Percentiles rank a stretch among this genome's conserved stretches.
phyloP scores from a whole-genome alignment of 2,888 invertebrate species.

The Ctenicera cuprea region DNA sequence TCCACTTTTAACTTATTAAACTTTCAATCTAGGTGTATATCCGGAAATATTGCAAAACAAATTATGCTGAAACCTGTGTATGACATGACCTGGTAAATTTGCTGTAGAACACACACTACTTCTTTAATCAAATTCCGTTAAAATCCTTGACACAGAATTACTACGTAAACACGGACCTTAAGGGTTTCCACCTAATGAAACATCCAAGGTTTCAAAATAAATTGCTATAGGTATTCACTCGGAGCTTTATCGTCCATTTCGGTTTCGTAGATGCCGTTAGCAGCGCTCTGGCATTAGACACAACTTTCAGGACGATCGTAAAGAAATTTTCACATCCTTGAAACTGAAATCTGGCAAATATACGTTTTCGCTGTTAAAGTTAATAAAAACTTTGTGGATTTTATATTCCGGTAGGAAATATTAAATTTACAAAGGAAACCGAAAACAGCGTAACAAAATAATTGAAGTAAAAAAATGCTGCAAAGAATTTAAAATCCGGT shows the following conservation, averaged over 20 bases:
- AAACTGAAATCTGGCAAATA: conserved; percentile 6
- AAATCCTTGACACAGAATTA: conserved; percentile 22
- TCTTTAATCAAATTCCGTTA: not conserved
- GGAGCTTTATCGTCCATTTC: conserved; percentile 37
- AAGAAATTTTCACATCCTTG: conserved; percentile 28
- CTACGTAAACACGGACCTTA: conserved; percentile 29
- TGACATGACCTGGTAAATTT: too few species aligned
- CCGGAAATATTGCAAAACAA: too few species aligned
- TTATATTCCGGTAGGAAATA: not conserved
- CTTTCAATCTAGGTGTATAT: too few species aligned
- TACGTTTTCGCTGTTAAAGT: not conserved
- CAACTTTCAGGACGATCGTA: conserved; percentile 28
- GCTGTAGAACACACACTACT: too few species aligned
- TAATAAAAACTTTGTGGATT: not conserved
- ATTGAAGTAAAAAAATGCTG: not conserved
- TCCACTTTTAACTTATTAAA: too few species aligned
- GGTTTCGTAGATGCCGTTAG: conserved; percentile 33
- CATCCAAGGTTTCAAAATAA: conserved; percentile 34
- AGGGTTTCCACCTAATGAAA: conserved; percentile 36
- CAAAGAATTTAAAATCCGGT: not conserved
- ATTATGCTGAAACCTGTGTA: too few species aligned
- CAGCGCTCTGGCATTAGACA: conserved; percentile 23
- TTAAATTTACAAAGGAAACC: not conserved
- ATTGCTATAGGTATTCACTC: conserved; percentile 17
- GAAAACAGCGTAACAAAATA: not conserved